Evolutionary conservation across 1,140 invertebrate species (phyloP), one percentile per base, ranked within the genome.

Genomic region (Aphidius gifuensis): DNA sequence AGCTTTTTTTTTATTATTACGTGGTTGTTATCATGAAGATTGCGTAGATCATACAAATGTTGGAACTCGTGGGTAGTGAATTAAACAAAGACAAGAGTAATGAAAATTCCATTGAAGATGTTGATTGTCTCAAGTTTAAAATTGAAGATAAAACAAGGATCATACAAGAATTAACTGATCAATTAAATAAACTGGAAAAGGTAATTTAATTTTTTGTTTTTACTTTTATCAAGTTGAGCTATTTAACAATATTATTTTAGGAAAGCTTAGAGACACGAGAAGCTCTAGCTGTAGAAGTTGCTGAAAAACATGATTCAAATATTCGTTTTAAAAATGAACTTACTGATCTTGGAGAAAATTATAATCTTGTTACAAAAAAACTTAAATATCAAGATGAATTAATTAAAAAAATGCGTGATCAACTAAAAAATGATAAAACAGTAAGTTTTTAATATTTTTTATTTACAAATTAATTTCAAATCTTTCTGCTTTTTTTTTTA

Each of bases 351-450:
- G 80, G 85, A 69, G 80, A 84, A 48, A 72, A 81, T 60, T 78
- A 76, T 58, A 61, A 71, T 53, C 72, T 79, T 58, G 74, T 77
- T 7, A 78, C 79, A 47, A 77, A 79, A 64, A 79, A 82, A 64
- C 77, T 76, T 9, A 74, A 76, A 44, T 84, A 82, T 65, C 84
- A 82, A 70, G 82, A 85, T 55, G 79, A 83, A 56, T 78, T 85
- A 53, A 85, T 85, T 57, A 82, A 80, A 65, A 78, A 84, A 66
- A 69, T 85, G 71, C 71, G 82, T 66, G 77, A 65, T 16, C 62
- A 11, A 53, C 64, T 45, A 40, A 38, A 43, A 1, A 54, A 56
- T 63, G 23, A 32, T 32, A 38, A 9, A 2, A 75, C 74, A 70
- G 77, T 77, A 72, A 51, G 61, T 49, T 43, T 43, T 39, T 2